These are phyloP conservation scores for Aphidoletes aphidimyza DNA, from an alignment of 2,888 invertebrate genomes.

Conservation along the genomic window DNA sequence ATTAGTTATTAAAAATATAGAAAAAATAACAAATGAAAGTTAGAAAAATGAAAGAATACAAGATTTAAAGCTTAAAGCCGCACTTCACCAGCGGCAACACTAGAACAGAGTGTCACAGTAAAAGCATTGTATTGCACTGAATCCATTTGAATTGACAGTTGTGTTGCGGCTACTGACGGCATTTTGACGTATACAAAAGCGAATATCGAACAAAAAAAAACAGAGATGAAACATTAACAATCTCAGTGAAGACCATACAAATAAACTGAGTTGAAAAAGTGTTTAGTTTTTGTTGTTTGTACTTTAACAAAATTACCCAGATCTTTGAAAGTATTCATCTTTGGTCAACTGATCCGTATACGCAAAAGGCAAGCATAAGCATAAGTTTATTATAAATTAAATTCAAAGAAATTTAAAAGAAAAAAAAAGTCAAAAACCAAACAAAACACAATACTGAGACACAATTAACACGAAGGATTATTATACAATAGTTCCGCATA, in stretches of 20 bases:
- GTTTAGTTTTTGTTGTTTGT: too few species aligned
- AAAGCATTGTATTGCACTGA: too few species aligned
- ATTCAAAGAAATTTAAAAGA: not conserved
- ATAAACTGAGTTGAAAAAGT: too few species aligned
- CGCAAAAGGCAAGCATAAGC: too few species aligned
- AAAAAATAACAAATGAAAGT: not conserved
- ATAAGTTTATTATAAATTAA: too few species aligned
- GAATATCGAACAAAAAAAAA: not conserved
- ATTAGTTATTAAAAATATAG: too few species aligned
- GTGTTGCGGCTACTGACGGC: not conserved
- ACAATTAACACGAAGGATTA: not conserved
- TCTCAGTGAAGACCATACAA: not conserved
- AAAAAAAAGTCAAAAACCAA: not conserved
- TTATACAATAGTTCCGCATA: not conserved
- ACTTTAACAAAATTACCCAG: too few species aligned
- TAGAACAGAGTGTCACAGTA: not conserved
- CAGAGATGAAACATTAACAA: not conserved
- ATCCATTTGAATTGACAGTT: not conserved
- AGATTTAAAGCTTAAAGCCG: not conserved
- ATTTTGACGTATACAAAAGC: not conserved
- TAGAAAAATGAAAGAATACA: not conserved
- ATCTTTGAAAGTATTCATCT: too few species aligned
- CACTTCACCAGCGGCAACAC: not conserved
- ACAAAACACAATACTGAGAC: too few species aligned
- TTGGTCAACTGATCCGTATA: too few species aligned